A percentile compares a stretch with the other conserved stretches of the same genome.
These are phyloP conservation scores for Syngnathus scovelli DNA, from an alignment of 2,113 vertebrate species.

Conservation along the genomic window DNA sequence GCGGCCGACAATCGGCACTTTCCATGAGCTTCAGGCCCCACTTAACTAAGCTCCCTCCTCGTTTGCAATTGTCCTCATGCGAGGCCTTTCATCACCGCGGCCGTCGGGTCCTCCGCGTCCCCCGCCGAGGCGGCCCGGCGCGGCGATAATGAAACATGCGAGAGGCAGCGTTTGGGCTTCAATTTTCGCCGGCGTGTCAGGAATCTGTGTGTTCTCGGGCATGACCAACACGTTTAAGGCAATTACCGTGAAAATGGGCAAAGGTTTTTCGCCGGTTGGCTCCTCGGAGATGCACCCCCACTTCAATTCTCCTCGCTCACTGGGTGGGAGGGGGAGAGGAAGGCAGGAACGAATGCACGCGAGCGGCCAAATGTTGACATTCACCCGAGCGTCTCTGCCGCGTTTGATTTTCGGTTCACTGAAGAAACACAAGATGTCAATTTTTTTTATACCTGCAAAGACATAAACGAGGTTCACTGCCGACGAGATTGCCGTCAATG, in stretches of 20 bases:
- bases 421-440: not conserved
- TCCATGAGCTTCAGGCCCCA: not conserved
- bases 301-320: slow-evolving; percentile 20
- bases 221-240: slow-evolving; percentile 55
- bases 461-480: no score
- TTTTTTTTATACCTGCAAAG: not conserved
- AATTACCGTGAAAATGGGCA: slow-evolving; percentile 35
- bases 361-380: slow-evolving; percentile 1
- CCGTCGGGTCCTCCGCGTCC: slow-evolving; percentile 28
- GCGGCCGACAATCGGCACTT: no score
- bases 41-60: slow-evolving; percentile 24
- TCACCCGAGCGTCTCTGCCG: not conserved
- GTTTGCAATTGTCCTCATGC: slow-evolving; percentile 34
- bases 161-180: slow-evolving; percentile 40
- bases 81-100: slow-evolving; percentile 13
- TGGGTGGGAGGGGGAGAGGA: slow-evolving; percentile 3
- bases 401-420: not conserved
- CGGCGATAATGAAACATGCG: slow-evolving; percentile 52
- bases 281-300: slow-evolving; percentile 40
- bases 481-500: no score
- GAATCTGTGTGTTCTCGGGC: slow-evolving; percentile 51
- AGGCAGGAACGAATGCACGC: slow-evolving; percentile 40
- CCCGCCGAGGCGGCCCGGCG: slow-evolving; percentile 32
- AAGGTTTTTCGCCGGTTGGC: slow-evolving; percentile 37
- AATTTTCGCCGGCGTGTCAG: slow-evolving; percentile 47